phyloP scores from a whole-genome alignment of 1,140 invertebrate species.

The Portunus trituberculatus region DNA sequence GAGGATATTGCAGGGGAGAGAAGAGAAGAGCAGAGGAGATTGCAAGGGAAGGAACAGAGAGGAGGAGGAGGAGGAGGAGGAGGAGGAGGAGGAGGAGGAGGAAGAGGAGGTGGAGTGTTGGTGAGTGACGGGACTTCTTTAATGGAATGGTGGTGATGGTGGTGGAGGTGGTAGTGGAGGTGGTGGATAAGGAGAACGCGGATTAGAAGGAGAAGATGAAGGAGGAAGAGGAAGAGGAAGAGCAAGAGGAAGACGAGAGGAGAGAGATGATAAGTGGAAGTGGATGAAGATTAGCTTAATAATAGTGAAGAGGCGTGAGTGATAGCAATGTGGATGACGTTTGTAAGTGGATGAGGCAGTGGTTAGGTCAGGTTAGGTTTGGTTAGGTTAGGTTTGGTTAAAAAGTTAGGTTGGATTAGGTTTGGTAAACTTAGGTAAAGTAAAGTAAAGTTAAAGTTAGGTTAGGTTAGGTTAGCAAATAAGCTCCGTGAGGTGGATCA shows the following conservation, averaged over 20 bases:
- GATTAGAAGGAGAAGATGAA: neutral
- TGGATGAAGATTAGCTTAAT: conserved; percentile 5
- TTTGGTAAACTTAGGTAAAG: too few relatives aligned
- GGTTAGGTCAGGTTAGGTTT: too few relatives aligned
- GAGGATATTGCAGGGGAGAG: conserved; percentile 24
- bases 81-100: neutral
- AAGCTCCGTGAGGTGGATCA: too few relatives aligned
- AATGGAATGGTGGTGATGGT: neutral
- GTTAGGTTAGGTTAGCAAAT: too few relatives aligned
- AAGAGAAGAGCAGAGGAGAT: neutral
- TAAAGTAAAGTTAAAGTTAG: too few relatives aligned
- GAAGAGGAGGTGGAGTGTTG: neutral
- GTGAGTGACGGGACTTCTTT: conserved; percentile 18
- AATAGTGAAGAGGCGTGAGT: neutral
- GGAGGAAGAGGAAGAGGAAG: neutral
- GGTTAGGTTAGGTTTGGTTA: too few relatives aligned
- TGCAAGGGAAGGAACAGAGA: neutral
- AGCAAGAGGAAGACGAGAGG: neutral
- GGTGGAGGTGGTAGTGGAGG: neutral
- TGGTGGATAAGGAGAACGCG: neutral
- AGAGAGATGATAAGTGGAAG: neutral
- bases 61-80: neutral
- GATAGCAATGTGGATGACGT: neutral
- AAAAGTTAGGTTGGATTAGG: too few relatives aligned
- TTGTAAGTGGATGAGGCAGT: too few relatives aligned